A percentile compares a stretch with the other conserved stretches of the same genome.
These are phyloP conservation scores for Drosophila dunni DNA, from an alignment of 1,140 invertebrate genomes.

Conservation along the genomic window DNA sequence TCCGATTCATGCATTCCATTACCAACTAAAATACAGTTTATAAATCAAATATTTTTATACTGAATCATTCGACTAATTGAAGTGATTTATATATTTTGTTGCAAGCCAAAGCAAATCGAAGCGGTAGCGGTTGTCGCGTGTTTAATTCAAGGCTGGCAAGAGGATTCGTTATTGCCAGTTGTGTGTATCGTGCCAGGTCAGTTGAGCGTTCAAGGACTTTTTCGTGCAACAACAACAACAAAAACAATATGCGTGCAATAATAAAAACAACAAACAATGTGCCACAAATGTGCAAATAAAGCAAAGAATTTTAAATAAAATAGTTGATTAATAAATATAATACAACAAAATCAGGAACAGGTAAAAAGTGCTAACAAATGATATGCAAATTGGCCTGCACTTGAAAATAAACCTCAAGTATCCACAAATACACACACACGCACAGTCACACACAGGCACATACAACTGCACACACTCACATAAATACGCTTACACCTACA, in stretches of 20 bases:
- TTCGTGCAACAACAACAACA: slow-evolving; percentile 52
- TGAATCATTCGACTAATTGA: background rate
- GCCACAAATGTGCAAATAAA: slow-evolving; percentile 53
- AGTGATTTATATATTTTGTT: background rate
- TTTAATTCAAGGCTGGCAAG: slow-evolving; percentile 40
- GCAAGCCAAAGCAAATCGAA: background rate
- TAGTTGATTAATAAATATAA: slow-evolving; percentile 43
- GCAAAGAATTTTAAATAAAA: slow-evolving; percentile 26
- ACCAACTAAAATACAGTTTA: slow-evolving; percentile 1
- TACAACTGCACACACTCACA: slow-evolving; percentile 16
- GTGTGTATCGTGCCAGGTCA: slow-evolving; percentile 74
- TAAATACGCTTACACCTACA: background rate
- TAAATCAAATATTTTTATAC: background rate
- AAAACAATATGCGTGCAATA: slow-evolving; percentile 48
- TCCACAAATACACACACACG: slow-evolving; percentile 4
- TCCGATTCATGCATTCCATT: slow-evolving; percentile 13
- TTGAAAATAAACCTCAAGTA: slow-evolving; percentile 60
- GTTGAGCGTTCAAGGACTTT: slow-evolving; percentile 81
- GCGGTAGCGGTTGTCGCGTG: slow-evolving; percentile 28
- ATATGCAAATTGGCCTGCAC: slow-evolving; percentile 66
- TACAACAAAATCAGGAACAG: slow-evolving; percentile 20
- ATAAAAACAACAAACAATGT: slow-evolving; percentile 51
- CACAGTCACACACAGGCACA: slow-evolving; percentile 1
- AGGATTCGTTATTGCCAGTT: slow-evolving; percentile 35
- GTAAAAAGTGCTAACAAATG: slow-evolving; percentile 53